Base-by-base conservation (phyloP, 2,113 vertebrate genomes). In the Saguinus imperator region DNA sequence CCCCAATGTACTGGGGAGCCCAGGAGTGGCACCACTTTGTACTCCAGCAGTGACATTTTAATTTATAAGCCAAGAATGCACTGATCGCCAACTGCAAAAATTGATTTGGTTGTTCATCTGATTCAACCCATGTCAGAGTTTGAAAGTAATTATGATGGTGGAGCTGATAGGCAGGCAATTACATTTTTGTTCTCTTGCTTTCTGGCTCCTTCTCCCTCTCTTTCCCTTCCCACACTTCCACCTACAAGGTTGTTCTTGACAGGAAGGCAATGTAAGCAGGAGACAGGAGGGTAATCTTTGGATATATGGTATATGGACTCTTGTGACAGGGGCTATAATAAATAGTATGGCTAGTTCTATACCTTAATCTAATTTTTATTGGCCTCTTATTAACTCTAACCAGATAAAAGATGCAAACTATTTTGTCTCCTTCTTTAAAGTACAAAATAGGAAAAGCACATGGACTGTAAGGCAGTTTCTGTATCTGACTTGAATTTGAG, bases 81-180 rank as follows among this genome's bases (percentile, higher is more conserved):
- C 95, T 98, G 98, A 98, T 98, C 96, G 90, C 98, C 98, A 97
- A 98, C 97, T 98, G 97, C 97, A 99, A 95, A 98, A 98, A 98
- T 97, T 98, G 98, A 98, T 98, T 98, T 98, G 88, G 95, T 97
- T 98, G 98, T 98, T 98, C 98, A 98, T 98, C 98, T 98, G 98
- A 98, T 98, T 99, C 98, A 98, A 97, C 93, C 95, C 96, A 91
- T 98, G 98, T 98, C 98, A 98, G 98, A 98, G 97, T 98, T 98
- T 97, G 97, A 98, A 98, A 98, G 98, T 98, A 98, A 98, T 99
- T 98, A 98, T 98, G 98, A 98, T 98, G 98, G 98, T 91, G 72
- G 96, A 97, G 91, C 97, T 98, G 98, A 99, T 98, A 98, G 98
- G 97, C 97, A 98, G 97, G 98, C 98, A 98, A 98, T 98, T 98